Conservation (phyloP, 1,140 invertebrate species). For the Trichonephila inaurata region DNA sequence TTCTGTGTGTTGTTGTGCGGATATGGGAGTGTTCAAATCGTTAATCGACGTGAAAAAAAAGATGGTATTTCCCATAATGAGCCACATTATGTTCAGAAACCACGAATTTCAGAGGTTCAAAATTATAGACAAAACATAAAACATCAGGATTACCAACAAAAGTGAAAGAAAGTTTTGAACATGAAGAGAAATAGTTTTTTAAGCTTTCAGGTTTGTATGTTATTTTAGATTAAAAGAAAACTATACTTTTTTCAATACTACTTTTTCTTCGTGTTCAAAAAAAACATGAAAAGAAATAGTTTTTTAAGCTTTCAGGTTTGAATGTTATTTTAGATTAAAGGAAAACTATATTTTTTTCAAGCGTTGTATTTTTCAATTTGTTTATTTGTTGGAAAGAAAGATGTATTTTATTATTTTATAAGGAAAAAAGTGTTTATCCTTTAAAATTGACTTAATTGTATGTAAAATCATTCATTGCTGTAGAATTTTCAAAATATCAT, state of each 20-base stretch:
- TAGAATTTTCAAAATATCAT: no score
- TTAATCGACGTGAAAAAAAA: not conserved
- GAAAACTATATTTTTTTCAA: not conserved
- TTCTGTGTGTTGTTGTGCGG: not conserved
- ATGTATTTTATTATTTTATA: no score
- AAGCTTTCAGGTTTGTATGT: not conserved
- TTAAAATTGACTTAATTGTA: no score
- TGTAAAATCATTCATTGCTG: no score
- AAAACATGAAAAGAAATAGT: not conserved
- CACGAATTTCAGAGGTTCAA: not conserved
- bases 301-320: not conserved
- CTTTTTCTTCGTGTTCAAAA: no score
- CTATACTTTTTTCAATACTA: not conserved
- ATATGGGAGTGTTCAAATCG: not conserved
- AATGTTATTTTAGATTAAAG: not conserved
- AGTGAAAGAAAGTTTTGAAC: not conserved
- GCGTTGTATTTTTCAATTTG: not conserved
- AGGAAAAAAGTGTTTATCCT: no score
- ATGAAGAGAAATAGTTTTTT: not conserved
- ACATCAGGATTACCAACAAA: not conserved
- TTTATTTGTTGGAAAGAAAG: no score
- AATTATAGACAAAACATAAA: not conserved
- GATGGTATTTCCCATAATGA: not conserved
- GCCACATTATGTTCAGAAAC: not conserved
- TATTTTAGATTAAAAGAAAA: not conserved